Base-by-base conservation (phyloP, 2,888 invertebrate species). In the Drosophila atripex region DNA sequence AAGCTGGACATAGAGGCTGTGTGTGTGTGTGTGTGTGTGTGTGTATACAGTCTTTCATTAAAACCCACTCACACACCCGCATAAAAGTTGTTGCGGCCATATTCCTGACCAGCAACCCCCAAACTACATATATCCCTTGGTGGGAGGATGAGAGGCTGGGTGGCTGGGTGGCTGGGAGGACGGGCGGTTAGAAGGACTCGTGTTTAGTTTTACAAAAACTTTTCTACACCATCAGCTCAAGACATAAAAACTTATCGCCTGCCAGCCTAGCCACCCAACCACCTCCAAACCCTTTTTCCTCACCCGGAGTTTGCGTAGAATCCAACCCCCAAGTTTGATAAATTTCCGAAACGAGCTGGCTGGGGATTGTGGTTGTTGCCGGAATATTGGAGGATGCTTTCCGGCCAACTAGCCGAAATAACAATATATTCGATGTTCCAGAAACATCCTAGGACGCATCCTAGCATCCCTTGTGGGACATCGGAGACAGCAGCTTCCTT, bases 161-260 rank as follows among this genome's bases (percentile, higher is more conserved):
- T n/a, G n/a, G 28, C 1, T 49, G 58, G 73, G 21, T 23, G 21
- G 21, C 21, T 23, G 21, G 21, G 21, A 23, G 21, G 63, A 60
- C 51, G 57, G 38, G 41, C 9, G 32, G 38, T 8, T 49, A 38
- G n/a, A 50, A 28, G 18, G 32, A 3, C 43, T 57, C 64, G 57
- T 65, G 60, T 63, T 52, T 65, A 75, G 78, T 75, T 80, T 65
- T 43, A 78, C 69, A 68, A 77, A 86, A 84, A 88, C 66, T 86
- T 84, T 85, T 80, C 88, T 86, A 86, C 84, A 84, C 85, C 86
- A 85, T 85, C 88, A 86, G 87, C 84, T 86, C 82, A 85, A 85
- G 85, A 85, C 85, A 85, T 88, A 80, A 88, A 85, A 85, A 86
- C 88, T 86, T 85, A 88, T 84, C 85, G 87, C 80, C 85, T 68